These are phyloP conservation scores for Lepidurus apus DNA, from an alignment of 1,140 invertebrate species.

Conservation along the genomic window DNA sequence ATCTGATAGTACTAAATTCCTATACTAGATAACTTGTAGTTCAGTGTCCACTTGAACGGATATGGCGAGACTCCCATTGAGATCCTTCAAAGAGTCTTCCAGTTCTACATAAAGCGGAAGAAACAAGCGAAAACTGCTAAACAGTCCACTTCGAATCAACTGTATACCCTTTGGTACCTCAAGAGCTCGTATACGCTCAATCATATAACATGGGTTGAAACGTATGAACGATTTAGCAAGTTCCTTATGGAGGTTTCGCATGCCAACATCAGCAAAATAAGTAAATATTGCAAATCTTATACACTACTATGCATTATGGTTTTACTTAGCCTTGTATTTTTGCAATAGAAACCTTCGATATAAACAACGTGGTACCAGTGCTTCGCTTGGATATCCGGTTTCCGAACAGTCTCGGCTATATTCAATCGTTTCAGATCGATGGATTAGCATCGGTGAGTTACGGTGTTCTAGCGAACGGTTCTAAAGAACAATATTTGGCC, in stretches of 20 bases:
- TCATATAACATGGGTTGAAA: constrained; percentile 6
- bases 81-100: neutral
- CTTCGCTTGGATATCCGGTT: neutral
- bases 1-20: neutral
- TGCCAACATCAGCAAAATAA: constrained; percentile 3
- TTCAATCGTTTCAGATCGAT: neutral
- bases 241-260: neutral
- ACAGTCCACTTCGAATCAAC: neutral
- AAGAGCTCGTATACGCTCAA: neutral
- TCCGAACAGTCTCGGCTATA: neutral
- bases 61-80: neutral
- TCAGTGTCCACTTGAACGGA: neutral
- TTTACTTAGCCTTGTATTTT: neutral
- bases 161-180: neutral
- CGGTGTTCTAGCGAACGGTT: neutral
- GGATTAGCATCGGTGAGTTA: neutral
- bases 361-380: neutral
- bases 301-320: too few relatives aligned
- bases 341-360: neutral
- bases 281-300: neutral
- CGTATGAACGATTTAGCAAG: neutral
- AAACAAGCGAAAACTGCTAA: neutral
- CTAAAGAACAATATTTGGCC: neutral
- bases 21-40: neutral
- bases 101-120: neutral